Base-by-base conservation (phyloP, 2,113 vertebrate genomes). In the Microcebus murinus region DNA sequence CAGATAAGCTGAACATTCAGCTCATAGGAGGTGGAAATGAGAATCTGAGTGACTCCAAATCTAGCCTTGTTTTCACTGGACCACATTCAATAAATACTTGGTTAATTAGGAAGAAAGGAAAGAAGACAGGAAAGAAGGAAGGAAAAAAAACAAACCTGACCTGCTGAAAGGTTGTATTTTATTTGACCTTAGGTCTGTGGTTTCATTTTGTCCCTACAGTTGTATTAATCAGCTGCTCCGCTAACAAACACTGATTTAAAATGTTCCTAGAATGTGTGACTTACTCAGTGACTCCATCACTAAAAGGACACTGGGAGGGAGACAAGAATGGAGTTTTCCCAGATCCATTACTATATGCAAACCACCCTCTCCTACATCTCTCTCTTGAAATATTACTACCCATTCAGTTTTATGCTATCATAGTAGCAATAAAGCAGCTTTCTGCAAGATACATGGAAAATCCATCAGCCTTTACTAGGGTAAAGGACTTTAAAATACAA, bases 261-360 rank as follows among this genome's bases (percentile, higher is more conserved):
- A 97, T 95, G 90, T 94, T 96, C 76, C 77, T 0, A 0, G 97
- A 92, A 97, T 87, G 71, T 98, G 97, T 97, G 87, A 97, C 93
- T 98, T 98, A 95, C 97, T 98, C 96, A 34, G 55, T 95, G 97
- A 96, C 95, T 98, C 98, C 95, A 97, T 98, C 95, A 96, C 97
- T 97, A 97, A 98, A 98, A 97, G 95, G 94, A 93, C 96, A 94
- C 90, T 95, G 94, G 97, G 73, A 98, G 96, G 83, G 96, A 97
- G 96, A 80, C 96, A 97, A 96, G 94, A 96, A 90, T 96, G 97
- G 96, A 97, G 88, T 98, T 98, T 87, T 98, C 95, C 92, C 95
- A 90, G 81, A 95, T 98, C 95, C 96, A 80, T 84, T 98, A 95
- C 87, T 86, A 87, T 96, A 97, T 97, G 89, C 93, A 98, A 98